phyloP scores from a whole-genome alignment of 2,888 invertebrate species.

The Atethmia centrago region DNA sequence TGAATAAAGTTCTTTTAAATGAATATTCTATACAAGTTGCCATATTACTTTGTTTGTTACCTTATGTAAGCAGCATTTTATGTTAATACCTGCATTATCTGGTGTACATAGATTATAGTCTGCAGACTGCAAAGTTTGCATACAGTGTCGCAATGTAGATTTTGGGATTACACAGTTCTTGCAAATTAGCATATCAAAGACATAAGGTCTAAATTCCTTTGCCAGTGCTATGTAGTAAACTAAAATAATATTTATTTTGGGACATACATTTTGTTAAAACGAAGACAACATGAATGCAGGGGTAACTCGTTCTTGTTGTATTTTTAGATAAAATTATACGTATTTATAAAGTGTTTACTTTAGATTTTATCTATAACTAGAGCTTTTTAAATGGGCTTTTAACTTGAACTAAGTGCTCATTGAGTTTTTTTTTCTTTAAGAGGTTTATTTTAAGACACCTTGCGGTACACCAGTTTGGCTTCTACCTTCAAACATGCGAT shows the following conservation, averaged over 20 bases:
- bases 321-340: slow-evolving; percentile 59
- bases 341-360: slow-evolving; percentile 57
- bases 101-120: slow-evolving; percentile 29
- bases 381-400: slow-evolving; percentile 51
- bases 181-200: slow-evolving; percentile 16
- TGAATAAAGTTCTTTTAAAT: slow-evolving; percentile 1
- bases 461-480: not conserved
- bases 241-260: slow-evolving; percentile 67
- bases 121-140: slow-evolving; percentile 57
- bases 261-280: slow-evolving; percentile 56
- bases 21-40: not conserved
- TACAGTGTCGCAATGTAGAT: slow-evolving; percentile 56
- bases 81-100: slow-evolving; percentile 58
- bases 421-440: slow-evolving; percentile 20
- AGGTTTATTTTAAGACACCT: slow-evolving; percentile 44
- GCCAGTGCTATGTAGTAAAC: slow-evolving; percentile 23
- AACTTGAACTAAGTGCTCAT: slow-evolving; percentile 46
- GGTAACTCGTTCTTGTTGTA: slow-evolving; percentile 60
- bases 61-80: slow-evolving; percentile 10
- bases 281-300: slow-evolving; percentile 65
- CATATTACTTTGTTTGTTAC: slow-evolving; percentile 7
- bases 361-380: slow-evolving; percentile 52
- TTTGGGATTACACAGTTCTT: slow-evolving; percentile 51
- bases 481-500: not conserved
- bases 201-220: slow-evolving; percentile 33